phyloP scores from a whole-genome alignment of 2,113 vertebrate genomes.

The Furnarius figulus region DNA sequence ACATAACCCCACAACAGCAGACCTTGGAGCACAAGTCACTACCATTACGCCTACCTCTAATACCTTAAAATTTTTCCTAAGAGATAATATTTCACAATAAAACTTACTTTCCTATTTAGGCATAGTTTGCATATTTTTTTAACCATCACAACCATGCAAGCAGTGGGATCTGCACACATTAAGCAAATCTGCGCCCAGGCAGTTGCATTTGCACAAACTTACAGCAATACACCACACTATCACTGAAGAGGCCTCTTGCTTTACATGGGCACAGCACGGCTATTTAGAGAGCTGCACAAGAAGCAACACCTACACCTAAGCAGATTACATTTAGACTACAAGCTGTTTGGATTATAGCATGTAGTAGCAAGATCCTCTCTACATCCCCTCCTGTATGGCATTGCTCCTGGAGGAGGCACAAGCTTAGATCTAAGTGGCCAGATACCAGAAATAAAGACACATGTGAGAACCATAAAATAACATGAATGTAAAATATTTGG shows the following conservation, averaged over 20 bases:
- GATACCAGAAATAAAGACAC: background rate
- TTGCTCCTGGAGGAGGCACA: fast-evolving
- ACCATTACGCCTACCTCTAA: background rate
- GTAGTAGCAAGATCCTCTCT: background rate
- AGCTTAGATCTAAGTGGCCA: background rate
- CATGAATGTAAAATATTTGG: background rate
- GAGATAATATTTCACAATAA: background rate
- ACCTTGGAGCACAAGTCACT: background rate
- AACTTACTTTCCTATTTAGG: background rate
- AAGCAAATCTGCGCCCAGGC: background rate
- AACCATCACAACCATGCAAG: background rate
- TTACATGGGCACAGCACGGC: fast-evolving
- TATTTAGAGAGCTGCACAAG: background rate
- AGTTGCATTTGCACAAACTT: background rate
- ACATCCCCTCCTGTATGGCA: background rate
- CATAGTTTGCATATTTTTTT: background rate
- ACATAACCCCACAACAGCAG: background rate
- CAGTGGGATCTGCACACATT: fast-evolving
- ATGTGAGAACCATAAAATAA: background rate
- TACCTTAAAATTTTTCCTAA: background rate
- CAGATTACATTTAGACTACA: background rate
- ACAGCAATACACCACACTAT: fast-evolving
- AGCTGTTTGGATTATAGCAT: background rate
- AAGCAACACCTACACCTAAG: background rate
- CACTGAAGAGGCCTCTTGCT: background rate